Percentiles rank a stretch among this genome's conserved stretches.
phyloP scores from a whole-genome alignment of 2,888 invertebrate species.

The Hydroisotoma schaefferi region DNA sequence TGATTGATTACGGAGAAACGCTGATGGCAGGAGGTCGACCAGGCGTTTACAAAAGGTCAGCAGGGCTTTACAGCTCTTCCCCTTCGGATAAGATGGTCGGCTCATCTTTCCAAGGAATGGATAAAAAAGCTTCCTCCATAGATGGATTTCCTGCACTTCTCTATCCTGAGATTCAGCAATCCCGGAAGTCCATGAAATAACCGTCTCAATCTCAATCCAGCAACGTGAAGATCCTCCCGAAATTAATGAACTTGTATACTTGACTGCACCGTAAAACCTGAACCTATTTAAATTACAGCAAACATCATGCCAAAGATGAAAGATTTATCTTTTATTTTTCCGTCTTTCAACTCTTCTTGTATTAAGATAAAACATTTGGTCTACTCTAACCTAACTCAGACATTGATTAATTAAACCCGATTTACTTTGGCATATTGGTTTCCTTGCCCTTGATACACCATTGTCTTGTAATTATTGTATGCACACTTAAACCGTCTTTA shows the following conservation, averaged over 20 bases:
- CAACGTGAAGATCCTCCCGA: neutral
- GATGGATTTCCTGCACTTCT: neutral
- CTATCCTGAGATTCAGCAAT: conserved; percentile 7
- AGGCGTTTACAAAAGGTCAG: conserved; percentile 26
- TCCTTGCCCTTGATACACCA: too few species aligned
- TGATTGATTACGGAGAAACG: conserved; percentile 19
- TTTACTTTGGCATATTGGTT: too few species aligned
- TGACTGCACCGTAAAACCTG: conserved; percentile 10
- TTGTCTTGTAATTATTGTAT: too few species aligned
- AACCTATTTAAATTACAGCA: too few species aligned
- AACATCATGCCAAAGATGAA: too few species aligned
- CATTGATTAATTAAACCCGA: too few species aligned
- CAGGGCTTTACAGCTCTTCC: too few species aligned
- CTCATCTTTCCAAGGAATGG: neutral
- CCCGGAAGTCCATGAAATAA: conserved; percentile 5
- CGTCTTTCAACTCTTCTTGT: too few species aligned
- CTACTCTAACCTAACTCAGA: too few species aligned
- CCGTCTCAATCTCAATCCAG: neutral
- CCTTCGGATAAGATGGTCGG: neutral
- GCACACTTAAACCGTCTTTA: too few species aligned
- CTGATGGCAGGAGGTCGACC: conserved; percentile 17
- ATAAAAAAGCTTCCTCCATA: conserved; percentile 5
- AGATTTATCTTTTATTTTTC: too few species aligned
- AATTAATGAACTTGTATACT: neutral
- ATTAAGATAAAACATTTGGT: too few species aligned